A percentile compares a stretch with the other conserved stretches of the same genome.
Conservation (phyloP, 2,888 invertebrate species). For the Trichacis sp. region DNA sequence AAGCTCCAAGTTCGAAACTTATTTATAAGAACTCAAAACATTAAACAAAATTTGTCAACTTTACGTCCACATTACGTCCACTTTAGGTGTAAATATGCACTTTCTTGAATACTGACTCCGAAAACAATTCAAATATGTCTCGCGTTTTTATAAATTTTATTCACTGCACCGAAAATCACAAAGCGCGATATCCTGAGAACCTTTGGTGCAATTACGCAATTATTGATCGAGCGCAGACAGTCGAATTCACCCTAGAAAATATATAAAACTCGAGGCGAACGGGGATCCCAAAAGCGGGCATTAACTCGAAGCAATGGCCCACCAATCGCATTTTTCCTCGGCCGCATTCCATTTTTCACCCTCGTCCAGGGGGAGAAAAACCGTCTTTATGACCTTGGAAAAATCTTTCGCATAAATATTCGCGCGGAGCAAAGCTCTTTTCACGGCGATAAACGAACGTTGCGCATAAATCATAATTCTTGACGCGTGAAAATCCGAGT, state of each 20-base stretch:
- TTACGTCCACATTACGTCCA: too few species aligned
- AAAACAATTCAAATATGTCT: too few species aligned
- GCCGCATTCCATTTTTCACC: background rate
- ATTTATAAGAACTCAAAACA: too few species aligned
- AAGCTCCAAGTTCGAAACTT: too few species aligned
- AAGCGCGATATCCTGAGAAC: too few species aligned
- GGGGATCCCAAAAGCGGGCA: constrained; percentile 14
- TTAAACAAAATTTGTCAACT: too few species aligned
- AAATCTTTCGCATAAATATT: background rate
- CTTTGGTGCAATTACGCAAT: constrained; percentile 4
- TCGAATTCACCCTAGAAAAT: background rate
- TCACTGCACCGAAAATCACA: too few species aligned
- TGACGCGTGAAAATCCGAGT: background rate
- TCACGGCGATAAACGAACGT: constrained; percentile 1
- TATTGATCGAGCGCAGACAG: background rate
- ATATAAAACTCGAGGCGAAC: background rate
- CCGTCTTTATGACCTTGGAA: constrained; percentile 1
- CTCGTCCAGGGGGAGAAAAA: background rate
- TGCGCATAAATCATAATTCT: constrained; percentile 8
- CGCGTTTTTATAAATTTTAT: too few species aligned
- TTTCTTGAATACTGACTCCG: too few species aligned
- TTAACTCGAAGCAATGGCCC: constrained; percentile 5
- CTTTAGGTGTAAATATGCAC: too few species aligned
- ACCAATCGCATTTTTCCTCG: constrained; percentile 14
- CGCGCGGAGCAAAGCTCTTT: background rate